phyloP scores from a whole-genome alignment of 2,888 invertebrate genomes.

The Pantelozetes paolii region DNA sequence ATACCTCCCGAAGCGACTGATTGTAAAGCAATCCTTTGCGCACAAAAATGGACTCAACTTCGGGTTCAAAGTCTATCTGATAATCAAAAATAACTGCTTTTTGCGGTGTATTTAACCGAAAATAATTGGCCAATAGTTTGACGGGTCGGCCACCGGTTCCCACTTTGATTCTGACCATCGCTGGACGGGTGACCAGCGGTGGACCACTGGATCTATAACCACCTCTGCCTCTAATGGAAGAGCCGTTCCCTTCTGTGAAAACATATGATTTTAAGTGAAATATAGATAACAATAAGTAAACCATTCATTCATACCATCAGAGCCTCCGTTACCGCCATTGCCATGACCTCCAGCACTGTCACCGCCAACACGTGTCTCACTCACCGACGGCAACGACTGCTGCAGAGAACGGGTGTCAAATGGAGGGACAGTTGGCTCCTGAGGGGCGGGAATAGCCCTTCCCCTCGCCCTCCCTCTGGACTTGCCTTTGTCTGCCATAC shows the following conservation, averaged over 20 bases:
- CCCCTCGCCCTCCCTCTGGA: conserved; percentile 12
- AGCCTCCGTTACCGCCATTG: background rate
- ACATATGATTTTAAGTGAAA: too few species aligned
- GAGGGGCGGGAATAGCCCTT: background rate
- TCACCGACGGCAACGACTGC: background rate
- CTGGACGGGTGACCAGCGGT: conserved; percentile 36
- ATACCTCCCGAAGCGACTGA: conserved; percentile 45
- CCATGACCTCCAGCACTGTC: background rate
- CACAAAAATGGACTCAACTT: background rate
- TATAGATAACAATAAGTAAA: too few species aligned
- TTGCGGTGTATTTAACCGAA: conserved; percentile 50
- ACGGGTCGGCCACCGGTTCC: background rate
- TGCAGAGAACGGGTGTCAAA: background rate
- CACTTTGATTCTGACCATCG: too few species aligned
- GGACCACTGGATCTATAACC: conserved; percentile 44
- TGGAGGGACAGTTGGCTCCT: background rate
- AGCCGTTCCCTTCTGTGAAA: background rate
- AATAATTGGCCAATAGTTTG: conserved; percentile 49
- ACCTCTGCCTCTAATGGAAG: background rate
- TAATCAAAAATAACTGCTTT: conserved; percentile 50
- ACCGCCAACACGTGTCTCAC: background rate
- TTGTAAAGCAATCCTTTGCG: background rate
- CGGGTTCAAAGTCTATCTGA: conserved; percentile 51
- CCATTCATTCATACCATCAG: conserved; percentile 46
- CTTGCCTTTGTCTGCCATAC: background rate